A percentile compares a stretch with the other conserved stretches of the same genome.
Conservation (phyloP, 2,113 vertebrate species). For the Macquaria australasica region DNA sequence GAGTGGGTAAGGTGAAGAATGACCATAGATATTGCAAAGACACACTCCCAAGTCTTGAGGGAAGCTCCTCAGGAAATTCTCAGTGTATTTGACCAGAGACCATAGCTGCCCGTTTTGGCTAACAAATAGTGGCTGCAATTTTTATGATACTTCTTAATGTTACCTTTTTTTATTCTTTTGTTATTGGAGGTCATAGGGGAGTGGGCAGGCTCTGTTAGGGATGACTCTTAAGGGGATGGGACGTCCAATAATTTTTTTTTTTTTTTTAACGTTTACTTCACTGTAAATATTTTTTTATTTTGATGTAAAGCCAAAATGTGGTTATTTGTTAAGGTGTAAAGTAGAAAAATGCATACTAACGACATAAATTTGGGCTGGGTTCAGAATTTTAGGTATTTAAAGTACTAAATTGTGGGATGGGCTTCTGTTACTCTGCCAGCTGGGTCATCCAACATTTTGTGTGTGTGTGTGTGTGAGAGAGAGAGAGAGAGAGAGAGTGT, state of each 20-base stretch:
- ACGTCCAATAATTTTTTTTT: constrained; percentile 36
- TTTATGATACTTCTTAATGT: constrained; percentile 77
- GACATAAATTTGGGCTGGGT: constrained; percentile 52
- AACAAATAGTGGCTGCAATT: constrained; percentile 72
- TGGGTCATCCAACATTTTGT: constrained; percentile 72
- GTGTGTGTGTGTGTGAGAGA: constrained; percentile 30
- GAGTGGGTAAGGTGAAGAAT: constrained; percentile 53
- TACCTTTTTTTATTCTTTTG: constrained; percentile 70
- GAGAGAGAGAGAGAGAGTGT: too few relatives aligned
- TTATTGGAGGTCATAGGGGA: constrained; percentile 59
- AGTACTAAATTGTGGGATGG: constrained; percentile 65
- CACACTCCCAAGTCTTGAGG: constrained; percentile 72
- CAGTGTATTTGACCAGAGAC: constrained; percentile 72
- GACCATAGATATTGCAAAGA: constrained; percentile 64
- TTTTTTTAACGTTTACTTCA: constrained; percentile 73
- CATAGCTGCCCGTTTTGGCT: constrained; percentile 67
- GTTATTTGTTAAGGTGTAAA: constrained; percentile 79
- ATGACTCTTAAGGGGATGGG: constrained; percentile 33
- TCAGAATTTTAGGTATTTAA: constrained; percentile 63
- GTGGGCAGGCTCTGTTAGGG: constrained; percentile 45
- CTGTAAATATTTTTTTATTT: constrained; percentile 85
- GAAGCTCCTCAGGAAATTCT: constrained; percentile 72
- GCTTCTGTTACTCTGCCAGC: constrained; percentile 73
- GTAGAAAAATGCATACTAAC: constrained; percentile 77
- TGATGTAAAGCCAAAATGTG: constrained; percentile 82